Percentiles rank a stretch among this genome's conserved stretches.
Evolutionary conservation across 2,888 invertebrate genomes (phyloP).

Genomic region (Cataglyphis altisquamis): DNA sequence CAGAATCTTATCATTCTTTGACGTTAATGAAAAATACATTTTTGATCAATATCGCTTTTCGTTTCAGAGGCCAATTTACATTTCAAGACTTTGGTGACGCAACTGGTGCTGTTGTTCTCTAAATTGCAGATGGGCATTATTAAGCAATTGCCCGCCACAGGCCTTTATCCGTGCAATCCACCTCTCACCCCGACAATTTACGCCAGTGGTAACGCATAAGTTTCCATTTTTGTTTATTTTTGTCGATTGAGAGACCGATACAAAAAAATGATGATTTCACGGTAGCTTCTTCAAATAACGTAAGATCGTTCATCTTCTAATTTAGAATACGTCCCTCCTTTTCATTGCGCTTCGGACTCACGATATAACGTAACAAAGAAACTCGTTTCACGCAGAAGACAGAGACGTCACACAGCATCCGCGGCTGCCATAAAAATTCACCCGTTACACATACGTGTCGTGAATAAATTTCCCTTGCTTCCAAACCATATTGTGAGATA

Average conservation of each 20-base stretch:
- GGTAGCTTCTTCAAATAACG: not conserved
- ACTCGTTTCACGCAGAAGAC: constrained; percentile 26
- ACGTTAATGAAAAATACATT: constrained; percentile 57
- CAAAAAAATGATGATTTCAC: not conserved
- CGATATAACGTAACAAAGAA: constrained; percentile 28
- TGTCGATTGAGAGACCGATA: not conserved
- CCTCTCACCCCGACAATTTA: constrained; percentile 90
- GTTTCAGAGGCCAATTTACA: constrained; percentile 81
- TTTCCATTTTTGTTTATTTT: not conserved
- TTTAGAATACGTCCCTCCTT: constrained; percentile 23
- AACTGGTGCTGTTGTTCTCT: constrained; percentile 89
- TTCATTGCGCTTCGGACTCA: not conserved
- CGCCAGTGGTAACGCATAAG: constrained; percentile 88
- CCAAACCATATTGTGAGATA: not conserved
- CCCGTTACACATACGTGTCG: constrained; percentile 21
- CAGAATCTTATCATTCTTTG: not conserved
- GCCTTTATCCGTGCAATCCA: constrained; percentile 89
- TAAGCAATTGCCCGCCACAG: constrained; percentile 87
- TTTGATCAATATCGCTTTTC: constrained; percentile 57
- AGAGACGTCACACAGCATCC: constrained; percentile 38
- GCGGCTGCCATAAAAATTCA: constrained; percentile 21
- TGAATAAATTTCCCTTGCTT: constrained; percentile 28
- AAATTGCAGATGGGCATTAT: constrained; percentile 89
- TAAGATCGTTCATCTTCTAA: constrained; percentile 27
- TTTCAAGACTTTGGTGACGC: constrained; percentile 87